phyloP scores from a whole-genome alignment of 2,797 vertebrate species.

The Characodon lateralis region DNA sequence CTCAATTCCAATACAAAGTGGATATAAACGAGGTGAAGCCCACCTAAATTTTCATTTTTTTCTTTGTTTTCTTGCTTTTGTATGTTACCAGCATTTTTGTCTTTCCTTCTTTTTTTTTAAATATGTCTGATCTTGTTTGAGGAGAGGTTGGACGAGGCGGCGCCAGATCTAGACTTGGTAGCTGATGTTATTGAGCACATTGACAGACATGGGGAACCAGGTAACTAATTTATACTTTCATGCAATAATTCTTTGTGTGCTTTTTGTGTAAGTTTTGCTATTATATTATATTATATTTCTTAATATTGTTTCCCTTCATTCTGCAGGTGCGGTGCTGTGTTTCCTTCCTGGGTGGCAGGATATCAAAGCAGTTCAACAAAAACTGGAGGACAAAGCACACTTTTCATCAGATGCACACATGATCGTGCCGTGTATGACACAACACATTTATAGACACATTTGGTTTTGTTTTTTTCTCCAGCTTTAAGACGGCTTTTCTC shows the following conservation, averaged over 20 bases:
- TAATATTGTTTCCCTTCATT: neutral
- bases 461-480: neutral
- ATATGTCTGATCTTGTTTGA: slow-evolving; percentile 21
- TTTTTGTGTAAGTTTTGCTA: neutral
- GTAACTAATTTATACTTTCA: slow-evolving; percentile 67
- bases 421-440: slow-evolving; percentile 88
- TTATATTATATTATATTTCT: neutral
- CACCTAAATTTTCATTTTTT: rapidly evolving
- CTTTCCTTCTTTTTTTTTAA: neutral
- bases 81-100: rapidly evolving
- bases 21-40: slow-evolving; percentile 37
- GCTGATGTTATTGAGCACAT: slow-evolving; percentile 90
- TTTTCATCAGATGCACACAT: slow-evolving; percentile 83
- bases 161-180: slow-evolving; percentile 87
- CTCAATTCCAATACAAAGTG: rapidly evolving
- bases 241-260: neutral
- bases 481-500: neutral
- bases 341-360: slow-evolving; percentile 99
- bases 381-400: slow-evolving; percentile 79
- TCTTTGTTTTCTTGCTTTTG: neutral
- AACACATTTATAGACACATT: neutral
- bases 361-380: slow-evolving; percentile 90
- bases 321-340: slow-evolving; percentile 92
- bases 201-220: slow-evolving; percentile 86
- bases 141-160: slow-evolving; percentile 74